A percentile compares a stretch with the other conserved stretches of the same genome.
phyloP scores from a whole-genome alignment of 2,113 vertebrate species.

The Amphilophus citrinellus region DNA sequence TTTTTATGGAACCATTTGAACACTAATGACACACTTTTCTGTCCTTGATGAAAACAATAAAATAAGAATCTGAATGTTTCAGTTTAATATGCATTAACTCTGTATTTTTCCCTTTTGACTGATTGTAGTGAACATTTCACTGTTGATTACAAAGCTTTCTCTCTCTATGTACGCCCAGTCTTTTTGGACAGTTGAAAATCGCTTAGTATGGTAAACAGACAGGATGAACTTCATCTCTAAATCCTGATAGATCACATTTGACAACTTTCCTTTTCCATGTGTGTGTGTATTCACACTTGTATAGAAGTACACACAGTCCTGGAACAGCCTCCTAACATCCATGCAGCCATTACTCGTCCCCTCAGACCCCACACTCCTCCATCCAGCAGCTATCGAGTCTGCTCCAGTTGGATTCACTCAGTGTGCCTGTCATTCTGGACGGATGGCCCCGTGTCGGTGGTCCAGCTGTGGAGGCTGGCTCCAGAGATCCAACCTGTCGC shows the following conservation, averaged over 20 bases:
- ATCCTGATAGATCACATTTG: neutral
- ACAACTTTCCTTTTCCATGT: neutral
- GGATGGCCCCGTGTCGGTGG: constrained; percentile 59
- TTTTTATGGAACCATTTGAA: neutral
- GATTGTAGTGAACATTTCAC: neutral
- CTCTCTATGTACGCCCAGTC: neutral
- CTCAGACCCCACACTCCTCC: neutral
- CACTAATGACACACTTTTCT: neutral
- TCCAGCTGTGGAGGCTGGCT: constrained; percentile 63
- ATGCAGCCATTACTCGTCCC: constrained; percentile 6
- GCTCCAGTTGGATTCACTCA: constrained; percentile 49
- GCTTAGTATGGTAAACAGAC: too few relatives aligned
- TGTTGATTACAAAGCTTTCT: neutral
- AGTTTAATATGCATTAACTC: neutral
- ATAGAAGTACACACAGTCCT: neutral
- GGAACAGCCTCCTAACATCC: neutral
- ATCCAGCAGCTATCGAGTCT: constrained; percentile 43
- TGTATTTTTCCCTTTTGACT: neutral
- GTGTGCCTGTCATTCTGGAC: constrained; percentile 59
- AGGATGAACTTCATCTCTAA: neutral
- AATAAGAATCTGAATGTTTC: neutral
- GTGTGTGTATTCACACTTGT: neutral
- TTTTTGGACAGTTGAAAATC: neutral
- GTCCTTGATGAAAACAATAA: neutral
- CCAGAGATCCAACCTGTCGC: constrained; percentile 49